Evolutionary conservation across 2,888 invertebrate species (phyloP).

Genomic region (Ernsta delagoae): DNA sequence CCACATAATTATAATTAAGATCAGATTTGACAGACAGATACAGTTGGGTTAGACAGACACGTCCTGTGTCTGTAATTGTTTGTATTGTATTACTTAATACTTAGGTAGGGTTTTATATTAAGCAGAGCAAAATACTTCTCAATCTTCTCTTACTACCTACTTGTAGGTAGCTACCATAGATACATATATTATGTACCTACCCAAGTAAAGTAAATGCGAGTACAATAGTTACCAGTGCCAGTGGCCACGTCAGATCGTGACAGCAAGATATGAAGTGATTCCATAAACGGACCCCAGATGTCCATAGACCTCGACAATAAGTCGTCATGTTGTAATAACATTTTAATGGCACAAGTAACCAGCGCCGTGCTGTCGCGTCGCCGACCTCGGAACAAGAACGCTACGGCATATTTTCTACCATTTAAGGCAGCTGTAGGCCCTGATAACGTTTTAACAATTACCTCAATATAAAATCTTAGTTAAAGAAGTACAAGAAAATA

Average conservation of each 20-base stretch:
- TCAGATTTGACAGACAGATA: no score
- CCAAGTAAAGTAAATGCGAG: not conserved
- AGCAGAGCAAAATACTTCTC: no score
- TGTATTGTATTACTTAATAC: no score
- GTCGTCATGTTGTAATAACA: conserved; percentile 45
- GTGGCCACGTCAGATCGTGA: conserved; percentile 19
- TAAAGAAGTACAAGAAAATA: conserved; percentile 14
- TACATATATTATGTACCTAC: no score
- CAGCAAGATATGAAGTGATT: conserved; percentile 31
- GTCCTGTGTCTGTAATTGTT: no score
- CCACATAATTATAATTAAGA: no score
- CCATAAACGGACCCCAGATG: conserved; percentile 43
- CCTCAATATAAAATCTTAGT: conserved; percentile 19
- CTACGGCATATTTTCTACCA: conserved; percentile 43
- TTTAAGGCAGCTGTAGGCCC: conserved; percentile 47
- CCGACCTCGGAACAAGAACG: conserved; percentile 35
- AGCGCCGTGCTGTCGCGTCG: conserved; percentile 32
- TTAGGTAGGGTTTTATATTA: no score
- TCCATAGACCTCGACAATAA: conserved; percentile 43
- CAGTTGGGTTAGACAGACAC: no score
- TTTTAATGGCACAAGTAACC: conserved; percentile 41
- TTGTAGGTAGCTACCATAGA: no score
- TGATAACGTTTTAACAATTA: conserved; percentile 46
- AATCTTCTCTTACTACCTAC: no score
- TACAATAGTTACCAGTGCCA: conserved; percentile 12